Evolutionary conservation across 1,140 invertebrate species (phyloP), one percentile per base, ranked within the genome.

Genomic region (Drosophila bocki): DNA sequence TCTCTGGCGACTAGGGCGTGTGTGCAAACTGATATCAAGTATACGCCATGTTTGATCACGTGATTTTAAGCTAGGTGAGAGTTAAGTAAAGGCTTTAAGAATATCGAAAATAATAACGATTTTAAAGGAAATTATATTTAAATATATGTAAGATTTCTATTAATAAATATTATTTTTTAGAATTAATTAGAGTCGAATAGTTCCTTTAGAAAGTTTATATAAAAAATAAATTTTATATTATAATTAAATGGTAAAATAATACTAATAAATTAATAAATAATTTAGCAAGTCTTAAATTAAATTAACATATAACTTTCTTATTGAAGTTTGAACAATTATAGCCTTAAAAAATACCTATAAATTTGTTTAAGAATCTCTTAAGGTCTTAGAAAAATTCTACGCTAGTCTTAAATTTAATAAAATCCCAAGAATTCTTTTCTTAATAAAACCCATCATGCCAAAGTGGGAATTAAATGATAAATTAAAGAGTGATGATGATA

Each of bases 401-500:
- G 26, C 26, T 29, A 29, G 26, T 29, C 26, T 29, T 29, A 29
- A 29, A 29, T 29, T 0, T 32, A 33, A 12, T 29, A 12, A 17
- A 17, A 33, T 7, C 9, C 5, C 17, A 32, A 58, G 12, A 11
- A 32, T 17, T 7, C 11, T 13, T 19, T n/a, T 4, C 11, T 11
- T 22, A 15, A 42, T 61, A 8, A 12, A 33, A 32, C 5, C 13
- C 8, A 19, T 61, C 11, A 12, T 15, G 7, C 3, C 0, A 19
- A 42, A 32, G 15, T 56, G 8, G 7, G 11, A 22, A 60, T 60
- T 33, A 42, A 35, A 53, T 45, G 47, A 53, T 61, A 53, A 37
- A 61, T 61, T 29, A 53, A 67, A 69, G 61, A 69, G 33, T 35
- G 39, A 67, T 29, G 45, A 9, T 67, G 12, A 15, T 32, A 26